Evolutionary conservation across 2,797 vertebrate species (phyloP), one percentile per base, ranked within the genome.

Genomic region (Peromyscus aztecus): DNA sequence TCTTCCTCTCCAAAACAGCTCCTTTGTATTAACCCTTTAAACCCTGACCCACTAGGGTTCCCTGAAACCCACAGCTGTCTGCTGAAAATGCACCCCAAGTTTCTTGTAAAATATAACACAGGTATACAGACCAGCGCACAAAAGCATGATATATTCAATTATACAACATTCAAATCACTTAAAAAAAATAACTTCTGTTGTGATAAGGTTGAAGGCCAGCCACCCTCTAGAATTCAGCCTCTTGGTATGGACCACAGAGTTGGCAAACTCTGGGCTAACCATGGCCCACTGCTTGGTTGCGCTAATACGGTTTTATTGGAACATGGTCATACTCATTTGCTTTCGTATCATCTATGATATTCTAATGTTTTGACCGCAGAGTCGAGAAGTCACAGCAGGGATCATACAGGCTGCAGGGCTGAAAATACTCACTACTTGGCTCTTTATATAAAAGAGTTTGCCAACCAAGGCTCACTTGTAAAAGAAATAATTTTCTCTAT

Each of bases 1-100:
- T 92, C 78, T 93, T 57, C 49, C 11, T 27, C 34, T 40, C 46
- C n/a, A 90, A 95, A 88, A 88, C n/a, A 80, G 92, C 63, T 94
- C 52, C n/a, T 82, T 78, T 71, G n/a, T 80, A 14, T 71, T 34
- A 31, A 59, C 4, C 29, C 46, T 87, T 23, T 93, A 82, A 55
- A 9, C 27, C 40, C 87, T 83, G 40, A 76, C 43, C n/a, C 57
- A 17, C 1, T 21, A 80, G n/a, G n/a, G 6, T 89, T 91, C 67
- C 86, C 8, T 78, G 61, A 43, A 76, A 92, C 21, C 14, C 11
- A 55, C 52, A 55, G 16, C 59, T 31, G 34, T 59, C 40, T 73
- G 57, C 13, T 89, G 84, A 52, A 71, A 83, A 86, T 69, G 21
- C n/a, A 61, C 34, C 4, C 49, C 43, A 59, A 52, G 29, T 83